These are phyloP conservation scores for Malurus elegans DNA, from an alignment of 2,113 vertebrate genomes.

Conservation along the genomic window DNA sequence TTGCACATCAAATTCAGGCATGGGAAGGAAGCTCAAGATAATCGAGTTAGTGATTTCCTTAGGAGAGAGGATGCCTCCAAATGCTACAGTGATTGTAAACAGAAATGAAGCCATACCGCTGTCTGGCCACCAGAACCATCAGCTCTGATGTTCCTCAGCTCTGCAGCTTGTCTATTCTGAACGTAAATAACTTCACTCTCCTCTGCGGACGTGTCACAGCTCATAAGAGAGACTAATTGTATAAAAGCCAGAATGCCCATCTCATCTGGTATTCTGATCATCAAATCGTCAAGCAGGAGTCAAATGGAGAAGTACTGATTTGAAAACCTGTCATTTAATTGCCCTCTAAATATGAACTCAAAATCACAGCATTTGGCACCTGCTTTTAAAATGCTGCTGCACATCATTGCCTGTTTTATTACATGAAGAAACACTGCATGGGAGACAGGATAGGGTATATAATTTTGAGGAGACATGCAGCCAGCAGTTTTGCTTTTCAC, in stretches of 20 bases:
- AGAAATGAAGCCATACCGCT: background rate
- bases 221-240: background rate
- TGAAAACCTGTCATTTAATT: constrained; percentile 13
- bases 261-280: background rate
- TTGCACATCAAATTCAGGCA: background rate
- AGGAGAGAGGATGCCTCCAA: background rate
- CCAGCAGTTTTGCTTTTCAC: background rate
- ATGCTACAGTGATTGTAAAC: background rate
- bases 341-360: background rate
- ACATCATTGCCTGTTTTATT: background rate
- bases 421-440: background rate
- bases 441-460: background rate
- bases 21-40: background rate
- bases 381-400: background rate
- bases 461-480: background rate
- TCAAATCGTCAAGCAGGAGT: constrained; percentile 17
- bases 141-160: constrained; percentile 21
- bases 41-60: background rate
- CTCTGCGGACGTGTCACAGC: background rate
- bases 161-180: background rate
- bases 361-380: background rate
- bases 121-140: constrained; percentile 19
- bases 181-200: background rate
- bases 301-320: background rate
- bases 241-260: background rate